Evolutionary conservation across 2,888 invertebrate species (phyloP).

Genomic region (Omphaloscelis lunosa): DNA sequence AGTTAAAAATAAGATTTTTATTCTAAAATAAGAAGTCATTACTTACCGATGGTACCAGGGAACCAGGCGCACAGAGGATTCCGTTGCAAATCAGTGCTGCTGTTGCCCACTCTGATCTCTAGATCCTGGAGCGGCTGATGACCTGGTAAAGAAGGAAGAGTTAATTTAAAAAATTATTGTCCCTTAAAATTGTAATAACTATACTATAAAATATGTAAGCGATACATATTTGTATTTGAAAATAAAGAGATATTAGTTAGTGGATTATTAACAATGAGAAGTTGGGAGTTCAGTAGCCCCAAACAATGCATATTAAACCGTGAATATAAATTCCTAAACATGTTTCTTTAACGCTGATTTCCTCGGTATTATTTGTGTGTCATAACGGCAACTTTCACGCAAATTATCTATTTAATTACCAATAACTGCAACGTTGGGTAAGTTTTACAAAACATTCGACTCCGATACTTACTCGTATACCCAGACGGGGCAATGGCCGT

Average conservation of each 20-base stretch:
- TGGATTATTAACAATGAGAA: neutral
- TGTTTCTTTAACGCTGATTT: constrained; percentile 24
- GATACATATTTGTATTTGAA: neutral
- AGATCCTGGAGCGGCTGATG: constrained; percentile 97
- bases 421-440: constrained; percentile 58
- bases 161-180: neutral
- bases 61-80: constrained; percentile 98
- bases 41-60: constrained; percentile 95
- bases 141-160: constrained; percentile 86
- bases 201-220: neutral
- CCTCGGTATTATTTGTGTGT: constrained; percentile 45
- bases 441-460: constrained; percentile 50
- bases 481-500: constrained; percentile 37
- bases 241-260: neutral
- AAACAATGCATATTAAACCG: constrained; percentile 10
- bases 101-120: constrained; percentile 97
- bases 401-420: constrained; percentile 59
- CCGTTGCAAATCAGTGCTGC: constrained; percentile 95
- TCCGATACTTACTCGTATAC: constrained; percentile 23
- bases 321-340: constrained; percentile 29
- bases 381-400: constrained; percentile 59
- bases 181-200: neutral
- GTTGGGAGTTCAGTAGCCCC: neutral
- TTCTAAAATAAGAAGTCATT: neutral
- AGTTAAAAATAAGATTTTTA: neutral